Percentiles rank a stretch among this genome's conserved stretches.
Conservation (phyloP, 2,113 vertebrate genomes). For the Caranx melampygus region DNA sequence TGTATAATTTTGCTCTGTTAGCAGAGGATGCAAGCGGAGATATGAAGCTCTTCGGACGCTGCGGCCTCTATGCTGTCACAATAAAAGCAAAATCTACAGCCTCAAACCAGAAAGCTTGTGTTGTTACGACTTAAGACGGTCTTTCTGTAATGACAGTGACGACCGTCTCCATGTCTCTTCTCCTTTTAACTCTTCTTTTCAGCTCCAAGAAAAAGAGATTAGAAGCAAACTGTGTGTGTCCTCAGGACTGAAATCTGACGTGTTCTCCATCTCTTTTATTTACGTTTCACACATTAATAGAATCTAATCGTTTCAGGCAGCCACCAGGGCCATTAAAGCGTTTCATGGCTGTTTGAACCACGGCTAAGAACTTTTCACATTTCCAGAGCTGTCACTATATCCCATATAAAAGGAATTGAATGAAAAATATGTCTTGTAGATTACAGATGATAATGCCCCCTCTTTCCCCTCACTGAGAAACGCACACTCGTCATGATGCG, state of each 20-base stretch:
- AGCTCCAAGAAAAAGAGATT: slow-evolving; percentile 30
- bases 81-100: background rate
- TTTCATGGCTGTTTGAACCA: slow-evolving; percentile 62
- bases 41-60: slow-evolving; percentile 13
- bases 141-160: background rate
- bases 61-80: slow-evolving; percentile 7
- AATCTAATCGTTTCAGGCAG: slow-evolving; percentile 68
- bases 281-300: slow-evolving; percentile 65
- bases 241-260: slow-evolving; percentile 37
- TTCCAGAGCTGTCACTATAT: slow-evolving; percentile 57
- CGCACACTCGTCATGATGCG: slow-evolving; percentile 8
- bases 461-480: background rate
- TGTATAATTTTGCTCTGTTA: slow-evolving; percentile 56
- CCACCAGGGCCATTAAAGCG: slow-evolving; percentile 54
- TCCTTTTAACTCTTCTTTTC: slow-evolving; percentile 7
- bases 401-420: slow-evolving; percentile 71
- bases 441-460: slow-evolving; percentile 34
- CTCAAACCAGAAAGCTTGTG: background rate
- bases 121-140: slow-evolving; percentile 16
- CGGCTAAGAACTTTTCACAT: slow-evolving; percentile 65
- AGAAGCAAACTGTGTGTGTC: slow-evolving; percentile 24
- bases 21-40: slow-evolving; percentile 50
- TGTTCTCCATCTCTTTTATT: slow-evolving; percentile 50
- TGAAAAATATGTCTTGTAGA: slow-evolving; percentile 67
- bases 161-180: background rate